Evolutionary conservation across 2,888 invertebrate genomes (phyloP).

Genomic region (Cabera pusaria): DNA sequence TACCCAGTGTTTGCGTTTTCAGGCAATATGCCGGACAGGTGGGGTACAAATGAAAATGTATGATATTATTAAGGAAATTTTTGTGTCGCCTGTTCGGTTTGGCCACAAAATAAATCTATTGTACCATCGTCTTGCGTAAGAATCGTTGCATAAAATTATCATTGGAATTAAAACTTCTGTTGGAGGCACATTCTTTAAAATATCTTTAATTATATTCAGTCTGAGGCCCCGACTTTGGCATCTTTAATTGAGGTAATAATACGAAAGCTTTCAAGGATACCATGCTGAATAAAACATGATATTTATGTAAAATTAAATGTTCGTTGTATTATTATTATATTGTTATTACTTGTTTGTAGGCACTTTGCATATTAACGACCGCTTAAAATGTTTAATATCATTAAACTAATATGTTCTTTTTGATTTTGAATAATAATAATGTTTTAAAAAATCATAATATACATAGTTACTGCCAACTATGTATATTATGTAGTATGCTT

Average conservation of each 20-base stretch:
- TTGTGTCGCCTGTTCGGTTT: constrained; percentile 31
- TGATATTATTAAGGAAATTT: neutral
- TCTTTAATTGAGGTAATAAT: constrained; percentile 12
- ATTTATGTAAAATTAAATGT: neutral
- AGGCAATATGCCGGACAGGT: no score
- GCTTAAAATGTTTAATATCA: no score
- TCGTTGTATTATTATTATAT: no score
- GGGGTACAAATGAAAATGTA: no score
- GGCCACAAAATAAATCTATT: constrained; percentile 34
- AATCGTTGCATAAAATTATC: constrained; percentile 37
- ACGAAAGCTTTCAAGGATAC: constrained; percentile 11
- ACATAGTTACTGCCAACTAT: no score
- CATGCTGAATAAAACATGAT: neutral
- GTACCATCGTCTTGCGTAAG: constrained; percentile 29
- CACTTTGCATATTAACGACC: no score
- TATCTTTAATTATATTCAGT: constrained; percentile 2
- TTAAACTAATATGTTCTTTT: no score
- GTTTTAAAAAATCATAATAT: no score
- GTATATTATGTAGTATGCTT: no score
- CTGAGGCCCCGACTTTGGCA: constrained; percentile 7
- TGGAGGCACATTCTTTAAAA: constrained; percentile 6
- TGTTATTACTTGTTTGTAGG: no score
- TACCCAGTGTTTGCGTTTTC: no score
- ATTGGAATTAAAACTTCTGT: constrained; percentile 19
- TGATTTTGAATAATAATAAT: no score